Evolutionary conservation across 2,113 vertebrate genomes (phyloP).

Genomic region (Phylloscopus whistleri): DNA sequence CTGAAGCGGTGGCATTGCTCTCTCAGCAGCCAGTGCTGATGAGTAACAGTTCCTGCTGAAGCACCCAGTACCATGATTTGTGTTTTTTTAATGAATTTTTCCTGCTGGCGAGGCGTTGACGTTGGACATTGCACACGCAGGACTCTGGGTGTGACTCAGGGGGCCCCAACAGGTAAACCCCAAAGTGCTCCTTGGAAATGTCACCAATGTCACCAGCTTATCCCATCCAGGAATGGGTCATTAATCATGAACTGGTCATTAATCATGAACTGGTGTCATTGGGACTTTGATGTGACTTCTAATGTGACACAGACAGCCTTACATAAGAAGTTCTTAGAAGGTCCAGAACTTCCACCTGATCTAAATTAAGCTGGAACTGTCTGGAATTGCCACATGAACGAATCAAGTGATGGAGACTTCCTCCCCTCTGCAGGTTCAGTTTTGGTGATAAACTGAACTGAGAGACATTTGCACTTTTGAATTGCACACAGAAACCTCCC

Average conservation of each 20-base stretch:
- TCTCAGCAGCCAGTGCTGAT: not conserved
- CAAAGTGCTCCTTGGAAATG: slow-evolving; percentile 12
- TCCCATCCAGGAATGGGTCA: not conserved
- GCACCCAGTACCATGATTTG: not conserved
- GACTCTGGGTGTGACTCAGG: not conserved
- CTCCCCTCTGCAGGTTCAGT: too few relatives aligned
- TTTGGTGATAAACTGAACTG: not conserved
- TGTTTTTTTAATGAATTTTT: not conserved
- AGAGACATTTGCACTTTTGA: not conserved
- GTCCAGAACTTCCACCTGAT: not conserved
- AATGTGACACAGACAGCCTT: not conserved
- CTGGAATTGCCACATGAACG: not conserved
- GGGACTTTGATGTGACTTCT: not conserved
- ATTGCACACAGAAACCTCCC: not conserved
- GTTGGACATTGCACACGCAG: not conserved
- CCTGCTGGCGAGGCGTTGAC: not conserved
- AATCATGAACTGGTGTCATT: not conserved
- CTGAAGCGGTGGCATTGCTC: not conserved
- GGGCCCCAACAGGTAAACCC: not conserved
- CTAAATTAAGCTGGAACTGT: not conserved
- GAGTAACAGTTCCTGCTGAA: slow-evolving; percentile 54
- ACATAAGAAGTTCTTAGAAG: not conserved
- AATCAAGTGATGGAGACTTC: not conserved
- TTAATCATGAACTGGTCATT: not conserved
- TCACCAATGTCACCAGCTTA: not conserved